Evolutionary conservation across 2,888 invertebrate species (phyloP), one percentile per base, ranked within the genome.

Genomic region (Leptothorax acervorum): DNA sequence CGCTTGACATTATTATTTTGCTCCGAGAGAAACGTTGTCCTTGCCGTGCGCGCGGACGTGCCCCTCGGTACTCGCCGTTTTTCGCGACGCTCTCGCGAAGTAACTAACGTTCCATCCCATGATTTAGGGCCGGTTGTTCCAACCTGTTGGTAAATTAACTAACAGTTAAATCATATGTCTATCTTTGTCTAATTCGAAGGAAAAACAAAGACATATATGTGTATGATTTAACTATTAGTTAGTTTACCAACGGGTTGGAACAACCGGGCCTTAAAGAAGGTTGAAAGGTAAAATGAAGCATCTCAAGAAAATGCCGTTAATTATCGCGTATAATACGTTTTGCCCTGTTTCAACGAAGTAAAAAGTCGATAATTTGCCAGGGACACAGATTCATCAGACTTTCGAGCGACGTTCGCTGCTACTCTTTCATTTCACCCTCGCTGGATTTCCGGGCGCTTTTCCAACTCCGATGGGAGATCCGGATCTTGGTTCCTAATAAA

Each of bases 401-500:
- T 48, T 45, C 9, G 31, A 53, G 18, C 39, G 42, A 31, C 15
- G 31, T 60, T 45, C 42, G 8, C 11, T 48, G 23, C 15, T 45
- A 45, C 23, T 45, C 78, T 45, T 48, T 28, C 18, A 18, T 15
- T 73, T 70, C 28, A 66, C 42, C 42, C 35, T 70, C 45, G 79
- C 48, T 57, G 39, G 73, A 78, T 84, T 81, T 79, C 79, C 79
- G 60, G 63, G 45, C 39, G 60, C 63, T 84, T 86, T 87, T 78
- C 86, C 45, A 42, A 55, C 53, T 70, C 73, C 31, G 79, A 55
- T 31, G 82, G 39, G 60, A 73, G 84, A 83, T 75, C 83, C 76
- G 83, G 83, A 84, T 75, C 66, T 82, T 68, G 53, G 63, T 78
- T 84, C 71, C 86, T 84, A 87, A 90, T 90, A 90, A 90, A 90